Percentiles rank a stretch among this genome's conserved stretches.
phyloP scores from a whole-genome alignment of 1,140 invertebrate genomes.

The Cydia splendana region DNA sequence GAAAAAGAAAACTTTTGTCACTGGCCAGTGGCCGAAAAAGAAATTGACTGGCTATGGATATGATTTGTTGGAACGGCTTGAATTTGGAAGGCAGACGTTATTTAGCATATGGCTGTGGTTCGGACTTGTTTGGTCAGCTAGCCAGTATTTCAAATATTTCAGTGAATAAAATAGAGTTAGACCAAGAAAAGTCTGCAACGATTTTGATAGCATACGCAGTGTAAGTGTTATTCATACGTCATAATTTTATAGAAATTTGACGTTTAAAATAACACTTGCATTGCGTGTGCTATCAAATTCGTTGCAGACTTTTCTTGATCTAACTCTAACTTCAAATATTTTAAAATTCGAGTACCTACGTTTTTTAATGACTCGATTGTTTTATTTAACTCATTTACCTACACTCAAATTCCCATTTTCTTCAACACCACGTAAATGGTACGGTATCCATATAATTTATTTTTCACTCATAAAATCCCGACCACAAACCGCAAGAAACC shows the following conservation, averaged over 20 bases:
- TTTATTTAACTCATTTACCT: background rate
- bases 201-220: too few species aligned
- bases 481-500: conserved; percentile 1
- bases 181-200: too few species aligned
- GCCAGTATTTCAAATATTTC: background rate
- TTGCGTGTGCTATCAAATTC: too few species aligned
- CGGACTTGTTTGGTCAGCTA: background rate
- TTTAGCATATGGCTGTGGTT: background rate
- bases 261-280: too few species aligned
- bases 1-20: conserved; percentile 25
- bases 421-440: background rate
- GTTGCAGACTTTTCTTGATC: too few species aligned
- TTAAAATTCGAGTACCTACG: background rate
- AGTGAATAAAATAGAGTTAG: too few species aligned
- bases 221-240: too few species aligned
- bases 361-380: background rate
- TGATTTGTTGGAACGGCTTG: conserved; percentile 21
- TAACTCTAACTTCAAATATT: too few species aligned
- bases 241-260: too few species aligned
- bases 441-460: background rate
- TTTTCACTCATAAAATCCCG: background rate
- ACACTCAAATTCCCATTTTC: background rate
- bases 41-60: conserved; percentile 3
- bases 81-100: conserved; percentile 6
- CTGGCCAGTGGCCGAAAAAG: conserved; percentile 10